A percentile compares a stretch with the other conserved stretches of the same genome.
Conservation (phyloP, 2,888 invertebrate species). For the Hypena proboscidalis region DNA sequence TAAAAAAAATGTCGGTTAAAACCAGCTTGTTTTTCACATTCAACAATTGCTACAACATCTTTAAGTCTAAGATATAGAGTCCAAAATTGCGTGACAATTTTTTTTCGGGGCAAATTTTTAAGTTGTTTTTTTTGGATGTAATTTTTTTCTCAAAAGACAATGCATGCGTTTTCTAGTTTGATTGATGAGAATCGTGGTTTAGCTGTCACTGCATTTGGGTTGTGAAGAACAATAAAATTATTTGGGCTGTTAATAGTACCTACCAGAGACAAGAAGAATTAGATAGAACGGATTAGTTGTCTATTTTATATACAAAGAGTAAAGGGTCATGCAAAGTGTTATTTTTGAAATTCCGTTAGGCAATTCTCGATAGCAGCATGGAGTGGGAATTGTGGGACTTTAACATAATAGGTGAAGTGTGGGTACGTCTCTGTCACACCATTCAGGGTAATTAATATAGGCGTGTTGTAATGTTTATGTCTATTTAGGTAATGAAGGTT, state of each 20-base stretch:
- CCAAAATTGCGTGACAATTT: constrained; percentile 16
- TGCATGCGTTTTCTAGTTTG: constrained; percentile 34
- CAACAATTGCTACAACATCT: constrained; percentile 15
- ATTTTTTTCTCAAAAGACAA: constrained; percentile 41
- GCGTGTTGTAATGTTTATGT: too few species aligned
- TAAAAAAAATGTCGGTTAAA: constrained; percentile 46
- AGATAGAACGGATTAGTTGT: too few species aligned
- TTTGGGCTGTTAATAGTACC: neutral
- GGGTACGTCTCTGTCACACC: too few species aligned
- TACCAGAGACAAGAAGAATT: too few species aligned
- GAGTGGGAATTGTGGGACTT: too few species aligned
- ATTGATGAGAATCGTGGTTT: constrained; percentile 30
- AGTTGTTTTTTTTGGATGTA: constrained; percentile 22
- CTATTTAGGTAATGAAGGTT: too few species aligned
- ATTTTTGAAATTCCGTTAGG: too few species aligned
- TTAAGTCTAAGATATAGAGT: constrained; percentile 20
- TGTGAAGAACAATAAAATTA: constrained; percentile 1
- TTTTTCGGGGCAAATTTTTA: constrained; percentile 10
- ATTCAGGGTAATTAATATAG: too few species aligned
- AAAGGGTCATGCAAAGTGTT: too few species aligned
- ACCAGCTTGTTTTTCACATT: constrained; percentile 34
- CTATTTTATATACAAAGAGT: too few species aligned
- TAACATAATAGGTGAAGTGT: too few species aligned
- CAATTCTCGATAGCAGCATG: too few species aligned
- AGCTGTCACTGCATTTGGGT: constrained; percentile 10